Evolutionary conservation across 2,113 vertebrate genomes (phyloP), one percentile per base, ranked within the genome.

Genomic region (Dolichallabes microphthalmus): DNA sequence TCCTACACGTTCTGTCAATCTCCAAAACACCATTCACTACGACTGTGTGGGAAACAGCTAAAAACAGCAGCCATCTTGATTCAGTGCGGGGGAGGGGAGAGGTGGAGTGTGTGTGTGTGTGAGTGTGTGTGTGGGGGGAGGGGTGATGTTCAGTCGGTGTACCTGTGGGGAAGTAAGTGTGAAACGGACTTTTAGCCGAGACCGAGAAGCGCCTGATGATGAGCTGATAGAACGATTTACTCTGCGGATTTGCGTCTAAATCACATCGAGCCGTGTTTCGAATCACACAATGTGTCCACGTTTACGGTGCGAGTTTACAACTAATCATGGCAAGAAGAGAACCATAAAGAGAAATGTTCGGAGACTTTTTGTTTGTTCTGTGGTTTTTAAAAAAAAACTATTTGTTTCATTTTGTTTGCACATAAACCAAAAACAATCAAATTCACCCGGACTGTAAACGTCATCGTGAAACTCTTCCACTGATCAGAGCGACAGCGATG

Each of bases 1-100:
- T 80, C 84, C 84, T 17, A 85, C 84, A 73, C 30, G 14, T 61
- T 71, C 66, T 73, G 66, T n/a, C 77, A 85, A 61, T 73, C 84
- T 80, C 35, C 10, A 55, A 52, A 39, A 84, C n/a, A 60, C 8
- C 27, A 55, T 55, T n/a, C 73, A 76, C 25, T 53, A 27, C 25
- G 9, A 11, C 11, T 30, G n/a, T 57, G 75, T 77, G 35, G 53
- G 27, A 57, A 77, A 77, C 12, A 20, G 75, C 75, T 57, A 57
- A 57, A 77, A 57, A 77, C 53, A 22, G 53, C 27, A 2, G 30
- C 52, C 20, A 64, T 19, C 10, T 30, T 19, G 2, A 35, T 39
- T 58, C 52, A 27, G 66, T 14, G 30, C 25, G 53, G 20, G 45
- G 45, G 45, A 45, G 45, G 30, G 20, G 1, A n/a, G 13, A 2